Evolutionary conservation across 2,888 invertebrate genomes (phyloP).

Genomic region (Synanthedon myopaeformis): DNA sequence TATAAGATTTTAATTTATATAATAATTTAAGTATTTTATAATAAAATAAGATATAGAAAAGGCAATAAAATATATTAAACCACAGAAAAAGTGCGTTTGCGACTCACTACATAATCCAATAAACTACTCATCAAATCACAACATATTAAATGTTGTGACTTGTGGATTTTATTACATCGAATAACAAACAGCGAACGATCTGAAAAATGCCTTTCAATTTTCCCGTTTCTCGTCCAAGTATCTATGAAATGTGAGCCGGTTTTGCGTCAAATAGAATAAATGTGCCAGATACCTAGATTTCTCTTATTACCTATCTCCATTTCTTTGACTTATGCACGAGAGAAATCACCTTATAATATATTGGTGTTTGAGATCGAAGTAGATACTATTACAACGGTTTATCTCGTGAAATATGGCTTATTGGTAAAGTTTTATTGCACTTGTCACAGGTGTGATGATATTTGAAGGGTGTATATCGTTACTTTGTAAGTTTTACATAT

Average conservation of each 20-base stretch:
- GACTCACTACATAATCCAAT: no score
- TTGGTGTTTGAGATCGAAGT: conserved; percentile 63
- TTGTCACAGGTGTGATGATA: conserved; percentile 57
- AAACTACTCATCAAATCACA: no score
- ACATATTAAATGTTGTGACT: no score
- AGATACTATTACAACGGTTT: conserved; percentile 27
- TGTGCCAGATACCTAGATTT: conserved; percentile 31
- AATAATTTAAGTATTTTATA: no score
- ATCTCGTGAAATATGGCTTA: conserved; percentile 51
- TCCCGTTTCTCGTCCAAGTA: conserved; percentile 15
- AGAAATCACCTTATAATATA: conserved; percentile 59
- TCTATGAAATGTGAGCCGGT: conserved; percentile 25
- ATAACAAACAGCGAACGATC: no score
- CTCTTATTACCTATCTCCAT: conserved; percentile 48
- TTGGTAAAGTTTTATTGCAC: conserved; percentile 68
- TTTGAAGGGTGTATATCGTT: neutral
- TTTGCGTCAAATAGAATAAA: conserved; percentile 40
- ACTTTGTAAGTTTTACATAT: neutral
- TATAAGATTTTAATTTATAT: no score
- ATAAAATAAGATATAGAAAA: no score
- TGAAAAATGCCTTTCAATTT: no score
- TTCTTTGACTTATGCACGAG: conserved; percentile 53
- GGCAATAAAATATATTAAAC: no score
- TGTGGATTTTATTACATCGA: no score
- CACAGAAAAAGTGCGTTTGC: no score